Evolutionary conservation across 2,888 invertebrate species (phyloP), one percentile per base, ranked within the genome.

Genomic region (Eulithis testata): DNA sequence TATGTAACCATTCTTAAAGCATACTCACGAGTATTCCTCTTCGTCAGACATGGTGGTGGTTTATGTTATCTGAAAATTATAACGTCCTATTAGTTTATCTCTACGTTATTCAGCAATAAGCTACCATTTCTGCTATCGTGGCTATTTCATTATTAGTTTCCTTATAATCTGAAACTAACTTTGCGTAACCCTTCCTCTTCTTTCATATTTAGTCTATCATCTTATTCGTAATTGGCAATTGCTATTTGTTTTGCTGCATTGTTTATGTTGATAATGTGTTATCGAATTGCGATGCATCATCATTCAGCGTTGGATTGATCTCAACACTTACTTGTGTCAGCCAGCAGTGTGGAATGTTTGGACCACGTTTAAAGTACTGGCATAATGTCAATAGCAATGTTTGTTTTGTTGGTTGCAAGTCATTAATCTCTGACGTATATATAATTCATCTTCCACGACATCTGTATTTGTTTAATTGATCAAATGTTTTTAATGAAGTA

Each of bases 21-120:
- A 81, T 94, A 97, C 97, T 97, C 95, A 97, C 97, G 97, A 97
- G 95, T 97, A 97, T 95, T 97, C 97, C 94, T 97, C 97, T 93
- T 97, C 97, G 95, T 97, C 97, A 94, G 97, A 97, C 97, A 97
- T 97, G 95, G 93, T 96, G 95, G 93, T 94, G 91, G 87, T 83
- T 91, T 93, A 86, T 87, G 77, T 82, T 85, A 76, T 93, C 93
- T 93, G 93, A 61, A 89, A 91, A 81, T 47, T 49, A 37, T 59
- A 70, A 59, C 8, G 44, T 7, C 60, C 12, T 14, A 40, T 71
- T 70, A 67, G 7, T 49, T 14, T 21, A 11, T 27, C 6, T 12
- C 14, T 2, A 12, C 9, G 11, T 47, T 9, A 27, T 31, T 11
- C 47, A 37, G 9, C 4, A 21, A 6, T 21, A 8, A 49, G 9